Conservation (phyloP, 2,113 vertebrate species). For the Forbesichthys papilliferus region DNA sequence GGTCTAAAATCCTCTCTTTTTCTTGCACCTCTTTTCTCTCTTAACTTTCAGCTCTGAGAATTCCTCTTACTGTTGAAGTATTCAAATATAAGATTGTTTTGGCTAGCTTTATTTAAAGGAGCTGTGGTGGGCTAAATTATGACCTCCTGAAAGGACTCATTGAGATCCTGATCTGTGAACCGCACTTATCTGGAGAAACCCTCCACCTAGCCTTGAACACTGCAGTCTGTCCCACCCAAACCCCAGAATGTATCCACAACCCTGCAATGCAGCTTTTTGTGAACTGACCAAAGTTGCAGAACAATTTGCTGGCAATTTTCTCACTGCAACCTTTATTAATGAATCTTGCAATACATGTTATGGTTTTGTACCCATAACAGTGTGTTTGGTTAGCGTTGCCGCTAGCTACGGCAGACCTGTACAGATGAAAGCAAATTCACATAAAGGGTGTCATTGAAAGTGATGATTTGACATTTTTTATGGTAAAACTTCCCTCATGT, state of each 20-base stretch:
- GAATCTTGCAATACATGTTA: too few relatives aligned
- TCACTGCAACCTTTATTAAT: too few relatives aligned
- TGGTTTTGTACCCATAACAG: not conserved
- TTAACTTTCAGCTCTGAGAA: slow-evolving; percentile 15
- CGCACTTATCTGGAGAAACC: slow-evolving; percentile 39
- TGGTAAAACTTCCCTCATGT: slow-evolving; percentile 13
- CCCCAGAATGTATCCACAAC: slow-evolving; percentile 14
- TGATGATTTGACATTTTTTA: slow-evolving; percentile 26
- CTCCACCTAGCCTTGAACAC: slow-evolving; percentile 13
- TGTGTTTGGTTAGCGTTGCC: slow-evolving; percentile 13
- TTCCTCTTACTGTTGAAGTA: slow-evolving; percentile 40
- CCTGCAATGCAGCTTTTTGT: slow-evolving; percentile 12
- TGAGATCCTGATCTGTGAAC: slow-evolving; percentile 48
- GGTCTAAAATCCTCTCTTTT: slow-evolving; percentile 32
- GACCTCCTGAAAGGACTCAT: slow-evolving; percentile 61
- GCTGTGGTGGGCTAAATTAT: slow-evolving; percentile 66
- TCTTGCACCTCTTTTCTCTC: slow-evolving; percentile 4
- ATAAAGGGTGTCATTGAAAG: slow-evolving; percentile 4
- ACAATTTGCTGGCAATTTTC: not conserved
- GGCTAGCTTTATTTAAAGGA: slow-evolving; percentile 57
- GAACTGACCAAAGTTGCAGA: slow-evolving; percentile 10
- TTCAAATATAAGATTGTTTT: slow-evolving; percentile 41
- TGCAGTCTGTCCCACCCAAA: slow-evolving; percentile 6
- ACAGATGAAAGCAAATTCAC: slow-evolving; percentile 12
- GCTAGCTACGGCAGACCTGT: slow-evolving; percentile 2